Percentiles rank a stretch among this genome's conserved stretches.
phyloP scores from a whole-genome alignment of 1,140 invertebrate genomes.

The Neuroterus valhalla region DNA sequence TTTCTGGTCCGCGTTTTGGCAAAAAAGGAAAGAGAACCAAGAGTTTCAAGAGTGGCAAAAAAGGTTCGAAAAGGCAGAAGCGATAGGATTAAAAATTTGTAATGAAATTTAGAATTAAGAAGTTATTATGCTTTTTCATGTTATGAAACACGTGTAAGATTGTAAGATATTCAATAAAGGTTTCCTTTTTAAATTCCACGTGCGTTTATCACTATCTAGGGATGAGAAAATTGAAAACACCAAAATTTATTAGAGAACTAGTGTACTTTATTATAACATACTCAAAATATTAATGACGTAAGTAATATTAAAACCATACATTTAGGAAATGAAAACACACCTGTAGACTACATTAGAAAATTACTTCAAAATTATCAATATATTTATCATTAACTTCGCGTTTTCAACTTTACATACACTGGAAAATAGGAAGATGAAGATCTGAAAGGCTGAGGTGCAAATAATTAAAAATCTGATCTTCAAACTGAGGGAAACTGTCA shows the following conservation, averaged over 20 bases:
- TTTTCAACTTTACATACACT: constrained; percentile 26
- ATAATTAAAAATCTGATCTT: constrained; percentile 2
- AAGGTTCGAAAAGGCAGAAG: constrained; percentile 55
- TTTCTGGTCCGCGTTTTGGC: constrained; percentile 49
- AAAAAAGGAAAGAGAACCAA: constrained; percentile 49
- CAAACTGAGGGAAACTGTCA: background rate
- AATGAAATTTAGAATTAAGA: no score
- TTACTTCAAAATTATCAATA: background rate
- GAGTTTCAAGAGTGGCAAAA: constrained; percentile 40
- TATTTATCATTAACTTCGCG: background rate
- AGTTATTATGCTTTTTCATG: no score
- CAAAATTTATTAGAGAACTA: constrained; percentile 16
- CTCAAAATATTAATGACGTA: constrained; percentile 17
- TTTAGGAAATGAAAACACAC: constrained; percentile 23
- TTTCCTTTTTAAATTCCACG: background rate
- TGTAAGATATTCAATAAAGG: background rate
- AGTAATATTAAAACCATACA: constrained; percentile 22
- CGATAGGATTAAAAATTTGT: constrained; percentile 31
- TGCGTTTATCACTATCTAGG: no score
- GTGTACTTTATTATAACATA: constrained; percentile 27
- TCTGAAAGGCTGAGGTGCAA: background rate
- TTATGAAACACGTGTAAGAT: background rate
- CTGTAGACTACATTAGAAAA: background rate
- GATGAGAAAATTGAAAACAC: background rate
- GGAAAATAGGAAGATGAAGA: background rate